Conservation (phyloP, 2,113 vertebrate species). For the Copsychus sechellarum region DNA sequence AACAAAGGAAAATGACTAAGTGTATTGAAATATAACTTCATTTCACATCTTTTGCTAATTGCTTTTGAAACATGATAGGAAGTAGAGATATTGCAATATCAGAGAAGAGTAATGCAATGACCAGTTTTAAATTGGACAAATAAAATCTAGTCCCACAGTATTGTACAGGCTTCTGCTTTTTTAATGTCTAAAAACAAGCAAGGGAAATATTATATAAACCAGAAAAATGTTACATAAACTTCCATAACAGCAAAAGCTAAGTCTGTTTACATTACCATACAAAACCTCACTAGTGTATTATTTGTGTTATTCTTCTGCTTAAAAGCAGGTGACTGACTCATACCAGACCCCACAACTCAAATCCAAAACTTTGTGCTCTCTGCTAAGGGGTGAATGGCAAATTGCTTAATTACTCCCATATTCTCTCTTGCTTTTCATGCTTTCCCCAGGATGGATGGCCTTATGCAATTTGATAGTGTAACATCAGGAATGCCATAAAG, state of each 20-base stretch:
- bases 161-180: not conserved
- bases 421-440: not conserved
- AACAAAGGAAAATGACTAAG: not conserved
- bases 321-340: not conserved
- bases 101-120: not conserved
- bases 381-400: not conserved
- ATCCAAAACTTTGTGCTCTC: not conserved
- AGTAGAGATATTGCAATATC: not conserved
- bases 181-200: not conserved
- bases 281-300: not conserved
- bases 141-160: not conserved
- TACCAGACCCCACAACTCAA: not conserved
- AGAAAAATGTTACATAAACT: not conserved
- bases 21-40: not conserved
- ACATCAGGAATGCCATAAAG: conserved; percentile 26
- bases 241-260: not conserved
- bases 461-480: conserved; percentile 8
- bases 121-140: not conserved
- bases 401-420: not conserved
- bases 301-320: not conserved
- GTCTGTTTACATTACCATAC: not conserved
- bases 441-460: not conserved
- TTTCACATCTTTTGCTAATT: not conserved
- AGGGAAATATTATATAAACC: not conserved
- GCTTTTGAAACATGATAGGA: not conserved